Conservation (phyloP, 2,113 vertebrate species). For the Coracopsis vasa region DNA sequence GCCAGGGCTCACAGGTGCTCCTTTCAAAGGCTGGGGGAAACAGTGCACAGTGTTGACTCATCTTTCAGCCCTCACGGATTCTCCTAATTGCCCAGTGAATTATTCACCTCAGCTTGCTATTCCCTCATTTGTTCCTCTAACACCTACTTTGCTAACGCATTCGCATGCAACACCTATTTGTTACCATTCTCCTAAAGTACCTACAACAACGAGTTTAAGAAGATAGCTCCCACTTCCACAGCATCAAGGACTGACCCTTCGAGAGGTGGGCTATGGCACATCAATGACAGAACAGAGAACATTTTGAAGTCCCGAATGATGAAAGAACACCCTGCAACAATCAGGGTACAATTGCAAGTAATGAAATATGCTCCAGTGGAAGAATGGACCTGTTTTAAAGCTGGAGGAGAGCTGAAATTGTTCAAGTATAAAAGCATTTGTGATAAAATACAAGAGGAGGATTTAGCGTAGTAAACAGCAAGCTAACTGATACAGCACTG, state of each 20-base stretch:
- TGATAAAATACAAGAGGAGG: not conserved
- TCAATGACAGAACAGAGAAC: not conserved
- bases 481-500: not conserved
- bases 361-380: not conserved
- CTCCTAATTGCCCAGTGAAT: constrained; percentile 34
- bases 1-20: constrained; percentile 45
- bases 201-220: not conserved
- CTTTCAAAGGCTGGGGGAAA: not conserved
- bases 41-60: not conserved
- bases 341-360: not conserved
- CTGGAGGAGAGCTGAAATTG: not conserved
- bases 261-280: not conserved
- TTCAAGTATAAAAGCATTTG: not conserved
- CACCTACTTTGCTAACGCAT: not conserved
- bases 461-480: not conserved
- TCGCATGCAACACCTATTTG: not conserved
- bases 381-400: not conserved
- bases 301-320: not conserved
- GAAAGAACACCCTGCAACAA: not conserved
- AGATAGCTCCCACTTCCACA: not conserved
- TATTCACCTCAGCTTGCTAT: not conserved
- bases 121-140: not conserved
- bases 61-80: not conserved
- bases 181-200: not conserved
- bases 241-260: not conserved